Conservation (phyloP, 2,113 vertebrate species). For the Choloepus hoffmanni region DNA sequence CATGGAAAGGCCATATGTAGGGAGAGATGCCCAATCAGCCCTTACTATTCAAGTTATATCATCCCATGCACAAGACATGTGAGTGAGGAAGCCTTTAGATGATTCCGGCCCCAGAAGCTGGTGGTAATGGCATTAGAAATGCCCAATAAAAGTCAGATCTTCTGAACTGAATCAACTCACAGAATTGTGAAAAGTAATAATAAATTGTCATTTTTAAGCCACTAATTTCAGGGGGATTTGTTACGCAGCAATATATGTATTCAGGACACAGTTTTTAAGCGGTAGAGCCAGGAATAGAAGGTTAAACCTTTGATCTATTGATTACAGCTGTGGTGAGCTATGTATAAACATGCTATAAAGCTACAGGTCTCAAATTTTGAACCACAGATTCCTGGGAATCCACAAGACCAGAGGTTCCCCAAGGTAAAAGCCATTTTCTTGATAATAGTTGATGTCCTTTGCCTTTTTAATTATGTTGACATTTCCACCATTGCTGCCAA, state of each 20-base stretch:
- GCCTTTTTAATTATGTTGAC: background rate
- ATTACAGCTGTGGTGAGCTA: background rate
- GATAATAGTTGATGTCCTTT: background rate
- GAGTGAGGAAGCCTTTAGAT: background rate
- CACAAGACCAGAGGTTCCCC: background rate
- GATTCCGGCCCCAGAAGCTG: background rate
- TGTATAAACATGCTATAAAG: background rate
- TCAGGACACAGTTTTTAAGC: background rate
- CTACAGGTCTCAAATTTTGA: background rate
- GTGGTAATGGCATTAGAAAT: background rate
- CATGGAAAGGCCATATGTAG: background rate
- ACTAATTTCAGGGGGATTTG: background rate
- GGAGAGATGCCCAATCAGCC: background rate
- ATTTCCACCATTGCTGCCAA: background rate
- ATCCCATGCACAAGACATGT: background rate
- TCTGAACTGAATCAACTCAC: background rate
- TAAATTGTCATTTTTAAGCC: background rate
- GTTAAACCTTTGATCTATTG: background rate
- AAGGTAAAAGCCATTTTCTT: background rate
- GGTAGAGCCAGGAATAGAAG: background rate
- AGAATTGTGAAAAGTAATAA: background rate
- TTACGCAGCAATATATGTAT: background rate
- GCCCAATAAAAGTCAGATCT: background rate
- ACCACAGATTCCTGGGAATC: background rate
- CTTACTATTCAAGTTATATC: background rate